Evolutionary conservation across 2,888 invertebrate genomes (phyloP), one percentile per base, ranked within the genome.

Genomic region (Leucania comma): DNA sequence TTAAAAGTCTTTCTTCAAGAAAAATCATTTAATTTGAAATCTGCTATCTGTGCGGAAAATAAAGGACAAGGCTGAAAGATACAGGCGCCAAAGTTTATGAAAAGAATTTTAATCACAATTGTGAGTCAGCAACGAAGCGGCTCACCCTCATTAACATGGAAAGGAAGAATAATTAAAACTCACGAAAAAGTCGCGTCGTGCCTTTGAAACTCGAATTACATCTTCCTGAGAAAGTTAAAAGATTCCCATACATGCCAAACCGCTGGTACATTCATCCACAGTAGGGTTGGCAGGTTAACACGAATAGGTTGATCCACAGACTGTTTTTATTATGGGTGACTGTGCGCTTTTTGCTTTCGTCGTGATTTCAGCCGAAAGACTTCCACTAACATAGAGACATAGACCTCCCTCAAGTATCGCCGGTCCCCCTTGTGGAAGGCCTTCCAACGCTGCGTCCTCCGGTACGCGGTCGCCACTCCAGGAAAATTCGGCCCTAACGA

Each of bases 81-180:
- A 74, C 68, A 63, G 59, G 35, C 56, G 46, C 68, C 63, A 24
- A 58, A 68, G 66, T 68, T 75, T 24, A 46, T 42, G 57, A 72
- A 75, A 81, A 68, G 75, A 69, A 80, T 72, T 75, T 75, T 72
- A 78, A 73, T 78, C 71, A 73, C 67, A 64, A 75, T 77, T 73
- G 70, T 73, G 51, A 78, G 48, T 68, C 79, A 65, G 75, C 60
- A 72, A 64, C 59, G 65, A 78, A 83, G 75, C 62, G 72, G 67
- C 72, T 81, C 67, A 72, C 81, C 81, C 71, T 83, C 79, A 82
- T 82, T 82, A 83, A 79, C 81, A 83, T 72, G 73, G 64, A 68
- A 81, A 79, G 66, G 77, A 81, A 75, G 75, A 82, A 79, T 82
- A 85, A 80, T 77, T 84, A 80, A 82, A 84, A 84, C 77, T 83